Conservation (phyloP, 1,140 invertebrate genomes). For the Apolygus lucorum region DNA sequence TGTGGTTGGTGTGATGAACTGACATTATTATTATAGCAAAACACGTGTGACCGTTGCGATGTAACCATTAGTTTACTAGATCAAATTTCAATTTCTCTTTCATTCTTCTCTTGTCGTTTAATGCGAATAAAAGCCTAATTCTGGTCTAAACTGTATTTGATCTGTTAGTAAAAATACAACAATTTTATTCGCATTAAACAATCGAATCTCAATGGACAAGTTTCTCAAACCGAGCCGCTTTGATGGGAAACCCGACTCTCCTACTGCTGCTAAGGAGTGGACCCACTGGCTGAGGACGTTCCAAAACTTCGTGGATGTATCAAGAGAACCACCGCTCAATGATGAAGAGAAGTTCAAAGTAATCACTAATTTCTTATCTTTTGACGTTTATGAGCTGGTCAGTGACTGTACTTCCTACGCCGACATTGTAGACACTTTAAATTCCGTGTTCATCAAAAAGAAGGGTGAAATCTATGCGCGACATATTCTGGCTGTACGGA, state of each 20-base stretch:
- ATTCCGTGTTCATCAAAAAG: background rate
- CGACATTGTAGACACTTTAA: background rate
- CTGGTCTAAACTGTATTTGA: no score
- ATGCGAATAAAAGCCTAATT: no score
- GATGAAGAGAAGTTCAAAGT: slow-evolving; percentile 16
- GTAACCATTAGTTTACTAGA: no score
- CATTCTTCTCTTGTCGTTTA: no score
- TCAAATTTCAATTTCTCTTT: no score
- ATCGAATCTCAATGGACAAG: background rate
- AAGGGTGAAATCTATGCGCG: slow-evolving; percentile 7
- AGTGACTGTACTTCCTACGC: slow-evolving; percentile 1
- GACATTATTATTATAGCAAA: no score
- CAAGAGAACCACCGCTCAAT: background rate
- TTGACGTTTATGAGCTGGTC: slow-evolving; percentile 1
- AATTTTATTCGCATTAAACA: no score
- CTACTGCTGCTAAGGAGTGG: slow-evolving; percentile 6
- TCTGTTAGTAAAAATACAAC: no score
- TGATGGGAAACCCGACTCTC: background rate
- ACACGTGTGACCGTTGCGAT: no score
- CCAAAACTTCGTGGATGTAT: slow-evolving; percentile 5
- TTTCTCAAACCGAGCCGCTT: slow-evolving; percentile 4
- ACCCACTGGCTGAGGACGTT: slow-evolving; percentile 15
- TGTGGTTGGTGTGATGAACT: no score
- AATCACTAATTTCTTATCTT: slow-evolving; percentile 13
- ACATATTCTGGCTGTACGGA: background rate